phyloP scores from a whole-genome alignment of 2,888 invertebrate genomes.

The Schizotus pectinicornis region DNA sequence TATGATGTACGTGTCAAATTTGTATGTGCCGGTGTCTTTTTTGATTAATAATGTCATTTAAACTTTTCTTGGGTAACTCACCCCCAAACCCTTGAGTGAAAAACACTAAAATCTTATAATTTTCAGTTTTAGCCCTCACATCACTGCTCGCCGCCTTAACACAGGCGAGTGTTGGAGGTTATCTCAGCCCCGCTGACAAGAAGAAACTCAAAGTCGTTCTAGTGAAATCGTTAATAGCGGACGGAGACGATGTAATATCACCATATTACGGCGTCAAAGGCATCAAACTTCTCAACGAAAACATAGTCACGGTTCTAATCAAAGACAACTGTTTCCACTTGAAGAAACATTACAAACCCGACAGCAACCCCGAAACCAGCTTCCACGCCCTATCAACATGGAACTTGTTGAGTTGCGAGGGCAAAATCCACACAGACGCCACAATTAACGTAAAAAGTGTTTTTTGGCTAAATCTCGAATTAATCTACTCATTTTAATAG shows the following conservation, averaged over 20 bases:
- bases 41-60: slow-evolving; percentile 30
- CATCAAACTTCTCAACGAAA: slow-evolving; percentile 69
- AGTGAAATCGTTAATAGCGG: slow-evolving; percentile 43
- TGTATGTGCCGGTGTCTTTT: slow-evolving; percentile 42
- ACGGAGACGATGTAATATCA: slow-evolving; percentile 65
- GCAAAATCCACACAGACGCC: slow-evolving; percentile 47
- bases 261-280: slow-evolving; percentile 79
- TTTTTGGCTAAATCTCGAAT: neutral
- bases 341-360: slow-evolving; percentile 46
- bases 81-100: neutral
- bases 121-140: slow-evolving; percentile 29
- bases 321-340: slow-evolving; percentile 59
- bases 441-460: slow-evolving; percentile 59
- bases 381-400: slow-evolving; percentile 49
- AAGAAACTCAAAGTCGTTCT: slow-evolving; percentile 48
- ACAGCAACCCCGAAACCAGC: slow-evolving; percentile 42
- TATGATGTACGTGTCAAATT: slow-evolving; percentile 39
- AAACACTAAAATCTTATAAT: neutral
- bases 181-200: slow-evolving; percentile 49
- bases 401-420: slow-evolving; percentile 47
- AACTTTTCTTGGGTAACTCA: slow-evolving; percentile 35
- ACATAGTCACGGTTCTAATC: slow-evolving; percentile 62
- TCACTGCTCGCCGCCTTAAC: slow-evolving; percentile 26
- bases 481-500: slow-evolving; percentile 41
- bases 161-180: slow-evolving; percentile 54